These are phyloP conservation scores for Abramis brama DNA, from an alignment of 2,113 vertebrate species.

Conservation along the genomic window DNA sequence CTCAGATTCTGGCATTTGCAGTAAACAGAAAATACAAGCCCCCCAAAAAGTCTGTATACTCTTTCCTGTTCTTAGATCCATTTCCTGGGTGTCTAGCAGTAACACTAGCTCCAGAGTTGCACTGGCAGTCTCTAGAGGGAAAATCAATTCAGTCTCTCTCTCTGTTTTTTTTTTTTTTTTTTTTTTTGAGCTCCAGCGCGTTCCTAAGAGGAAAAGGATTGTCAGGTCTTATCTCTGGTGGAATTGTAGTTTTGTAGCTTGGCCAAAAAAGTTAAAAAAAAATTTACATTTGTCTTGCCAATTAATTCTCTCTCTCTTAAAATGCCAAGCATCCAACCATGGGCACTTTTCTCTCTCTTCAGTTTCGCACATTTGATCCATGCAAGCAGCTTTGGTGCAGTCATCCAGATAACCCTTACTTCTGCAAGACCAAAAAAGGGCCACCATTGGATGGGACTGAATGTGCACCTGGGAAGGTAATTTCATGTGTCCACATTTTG, in stretches of 20 bases:
- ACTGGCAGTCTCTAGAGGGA: not conserved
- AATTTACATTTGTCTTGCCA: not conserved
- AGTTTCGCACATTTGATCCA: slow-evolving; percentile 97
- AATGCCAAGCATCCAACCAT: not conserved
- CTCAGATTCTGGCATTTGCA: not conserved
- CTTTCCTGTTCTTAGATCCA: not conserved
- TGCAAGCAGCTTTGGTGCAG: slow-evolving; percentile 99
- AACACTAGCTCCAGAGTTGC: not conserved
- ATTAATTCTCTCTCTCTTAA: not conserved
- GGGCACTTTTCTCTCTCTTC: slow-evolving; percentile 41
- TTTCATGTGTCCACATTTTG: not conserved
- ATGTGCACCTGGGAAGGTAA: slow-evolving; percentile 91
- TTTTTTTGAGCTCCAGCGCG: not conserved
- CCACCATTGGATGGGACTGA: slow-evolving; percentile 95
- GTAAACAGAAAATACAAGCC: not conserved
- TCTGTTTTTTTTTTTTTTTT: not conserved
- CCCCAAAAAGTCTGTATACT: not conserved
- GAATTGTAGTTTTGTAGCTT: slow-evolving; percentile 8
- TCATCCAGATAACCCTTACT: slow-evolving; percentile 96
- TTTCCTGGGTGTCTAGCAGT: not conserved
- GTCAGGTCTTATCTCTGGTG: not conserved
- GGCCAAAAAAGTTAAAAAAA: not conserved
- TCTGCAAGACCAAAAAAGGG: slow-evolving; percentile 99
- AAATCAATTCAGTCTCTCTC: not conserved
- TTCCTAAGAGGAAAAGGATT: not conserved